Conservation (phyloP, 2,113 vertebrate genomes). For the human region GRCh38 chr3:74185501-74186000, state of each 20-base stretch:
- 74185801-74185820: background rate
- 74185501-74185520: background rate
- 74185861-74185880: slow-evolving; percentile 36
- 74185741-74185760: background rate
- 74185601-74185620: background rate
- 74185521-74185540: background rate
- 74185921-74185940: background rate
- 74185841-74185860: background rate
- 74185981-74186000: slow-evolving; percentile 33
- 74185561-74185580: background rate
- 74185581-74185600: background rate
- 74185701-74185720: background rate
- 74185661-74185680: background rate
- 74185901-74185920: background rate
- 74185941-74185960: slow-evolving; percentile 10
- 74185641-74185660: slow-evolving; percentile 6
- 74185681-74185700: background rate
- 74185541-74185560: background rate
- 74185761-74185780: background rate
- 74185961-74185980: slow-evolving; percentile 36
- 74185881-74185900: background rate
- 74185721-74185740: background rate
- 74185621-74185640: background rate
- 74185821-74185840: background rate
- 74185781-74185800: background rate